Evolutionary conservation across 2,888 invertebrate genomes (phyloP), one percentile per base, ranked within the genome.

Genomic region (Cremastobaeus sp.): DNA sequence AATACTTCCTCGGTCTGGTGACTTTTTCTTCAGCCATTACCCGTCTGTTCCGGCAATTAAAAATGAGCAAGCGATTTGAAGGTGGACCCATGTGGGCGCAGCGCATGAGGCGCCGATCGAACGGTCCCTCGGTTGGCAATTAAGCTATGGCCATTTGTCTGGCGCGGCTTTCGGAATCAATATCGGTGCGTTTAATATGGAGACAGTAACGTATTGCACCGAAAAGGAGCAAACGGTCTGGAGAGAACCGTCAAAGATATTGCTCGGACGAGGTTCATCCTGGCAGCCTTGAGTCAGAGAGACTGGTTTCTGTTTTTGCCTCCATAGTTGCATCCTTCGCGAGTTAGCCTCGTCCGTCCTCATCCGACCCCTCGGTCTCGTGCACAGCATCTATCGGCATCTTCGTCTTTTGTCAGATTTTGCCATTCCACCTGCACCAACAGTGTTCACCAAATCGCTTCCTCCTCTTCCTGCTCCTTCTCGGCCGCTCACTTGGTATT

Each of bases 271-370:
- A 62, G 66, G 37, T 47, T 70, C 66, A 41, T 69, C 69, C 68
- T 59, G 81, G 81, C 86, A 87, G 85, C 87, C 87, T 87, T 87
- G 87, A 87, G 85, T 85, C 85, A 84, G 82, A 85, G 85, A 86
- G 87, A 87, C 87, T 86, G 87, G 87, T 84, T 84, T 84, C 83
- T 83, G 81, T 85, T 87, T 87, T 87, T 87, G 84, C 86, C 84
- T 84, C 85, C 83, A 85, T 83, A 83, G 83, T 83, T 83, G 81
- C 83, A 84, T 86, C 86, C 85, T 86, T 82, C 85, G 82, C 83
- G 83, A 79, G 77, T 80, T 82, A 80, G 79, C 83, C 79, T 80
- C 79, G 83, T 81, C 79, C 81, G 79, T 85, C 83, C 83, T 85
- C 82, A 81, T 85, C 78, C 78, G 76, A 74, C 79, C 77, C 79